Evolutionary conservation across 2,797 vertebrate species (phyloP).

Genomic region (Chelidonichthys spinosus): DNA sequence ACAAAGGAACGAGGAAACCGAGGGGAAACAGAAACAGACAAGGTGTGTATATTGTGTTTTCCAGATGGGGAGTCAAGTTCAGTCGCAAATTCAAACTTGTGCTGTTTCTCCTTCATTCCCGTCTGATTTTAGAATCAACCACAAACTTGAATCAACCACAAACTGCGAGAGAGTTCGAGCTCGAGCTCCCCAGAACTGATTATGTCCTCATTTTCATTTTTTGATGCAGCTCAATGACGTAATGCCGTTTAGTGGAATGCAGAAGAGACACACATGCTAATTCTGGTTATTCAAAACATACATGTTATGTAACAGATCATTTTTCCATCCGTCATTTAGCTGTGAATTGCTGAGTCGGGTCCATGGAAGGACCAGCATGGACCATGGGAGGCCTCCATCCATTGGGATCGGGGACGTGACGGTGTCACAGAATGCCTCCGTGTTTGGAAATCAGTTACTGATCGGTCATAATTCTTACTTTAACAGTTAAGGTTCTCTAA

Average conservation of each 20-base stretch:
- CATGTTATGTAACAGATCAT: not conserved
- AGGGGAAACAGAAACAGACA: constrained; percentile 35
- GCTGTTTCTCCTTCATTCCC: not conserved
- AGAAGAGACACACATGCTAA: not conserved
- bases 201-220: not conserved
- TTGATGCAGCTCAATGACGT: not conserved
- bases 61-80: constrained; percentile 8
- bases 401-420: too few relatives aligned
- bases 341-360: not conserved
- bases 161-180: not conserved
- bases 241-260: not conserved
- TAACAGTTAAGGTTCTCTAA: too few relatives aligned
- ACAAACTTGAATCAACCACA: not conserved
- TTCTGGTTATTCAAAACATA: not conserved
- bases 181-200: not conserved
- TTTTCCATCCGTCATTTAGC: not conserved
- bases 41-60: constrained; percentile 22
- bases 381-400: too few relatives aligned
- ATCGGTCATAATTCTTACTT: too few relatives aligned
- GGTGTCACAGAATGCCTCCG: too few relatives aligned
- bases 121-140: not conserved
- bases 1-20: constrained; percentile 58
- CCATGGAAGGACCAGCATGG: not conserved
- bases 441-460: too few relatives aligned
- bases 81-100: constrained; percentile 22